Evolutionary conservation across 2,113 vertebrate genomes (phyloP).

Genomic region (Xyliphius kryptos): DNA sequence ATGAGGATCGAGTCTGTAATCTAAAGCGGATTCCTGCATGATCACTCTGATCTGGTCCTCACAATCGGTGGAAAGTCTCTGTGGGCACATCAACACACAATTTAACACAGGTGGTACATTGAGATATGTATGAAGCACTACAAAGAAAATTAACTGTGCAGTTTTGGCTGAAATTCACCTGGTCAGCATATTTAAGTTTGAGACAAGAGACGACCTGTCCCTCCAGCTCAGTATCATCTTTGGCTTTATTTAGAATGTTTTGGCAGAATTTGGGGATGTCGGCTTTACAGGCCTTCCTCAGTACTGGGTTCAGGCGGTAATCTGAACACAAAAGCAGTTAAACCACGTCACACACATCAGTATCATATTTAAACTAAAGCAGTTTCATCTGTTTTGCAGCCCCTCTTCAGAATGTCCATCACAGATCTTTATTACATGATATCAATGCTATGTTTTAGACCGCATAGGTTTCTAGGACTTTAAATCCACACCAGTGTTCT

Average conservation of each 20-base stretch:
- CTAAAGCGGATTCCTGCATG: slow-evolving; percentile 91
- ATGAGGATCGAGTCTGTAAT: slow-evolving; percentile 94
- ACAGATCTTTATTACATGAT: too few relatives aligned
- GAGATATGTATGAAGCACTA: background rate
- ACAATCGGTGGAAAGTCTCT: slow-evolving; percentile 92
- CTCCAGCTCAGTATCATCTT: slow-evolving; percentile 85
- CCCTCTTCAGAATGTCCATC: too few relatives aligned
- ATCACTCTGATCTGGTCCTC: slow-evolving; percentile 94
- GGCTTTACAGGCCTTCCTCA: slow-evolving; percentile 93
- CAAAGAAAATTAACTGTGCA: background rate
- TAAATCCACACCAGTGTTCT: slow-evolving; percentile 81
- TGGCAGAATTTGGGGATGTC: slow-evolving; percentile 73
- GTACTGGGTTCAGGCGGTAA: slow-evolving; percentile 89
- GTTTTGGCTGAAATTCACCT: slow-evolving; percentile 62
- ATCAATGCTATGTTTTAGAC: too few relatives aligned
- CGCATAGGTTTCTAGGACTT: too few relatives aligned
- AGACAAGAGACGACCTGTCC: slow-evolving; percentile 94
- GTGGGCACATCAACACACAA: background rate
- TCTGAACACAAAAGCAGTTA: slow-evolving; percentile 58
- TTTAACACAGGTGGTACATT: too few relatives aligned
- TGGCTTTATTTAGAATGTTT: slow-evolving; percentile 77
- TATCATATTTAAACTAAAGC: background rate
- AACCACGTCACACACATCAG: background rate
- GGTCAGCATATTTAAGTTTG: slow-evolving; percentile 93
- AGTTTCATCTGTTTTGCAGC: too few relatives aligned